Base-by-base conservation (phyloP, 2,888 invertebrate species). In the Pharmacophagus antenor region DNA sequence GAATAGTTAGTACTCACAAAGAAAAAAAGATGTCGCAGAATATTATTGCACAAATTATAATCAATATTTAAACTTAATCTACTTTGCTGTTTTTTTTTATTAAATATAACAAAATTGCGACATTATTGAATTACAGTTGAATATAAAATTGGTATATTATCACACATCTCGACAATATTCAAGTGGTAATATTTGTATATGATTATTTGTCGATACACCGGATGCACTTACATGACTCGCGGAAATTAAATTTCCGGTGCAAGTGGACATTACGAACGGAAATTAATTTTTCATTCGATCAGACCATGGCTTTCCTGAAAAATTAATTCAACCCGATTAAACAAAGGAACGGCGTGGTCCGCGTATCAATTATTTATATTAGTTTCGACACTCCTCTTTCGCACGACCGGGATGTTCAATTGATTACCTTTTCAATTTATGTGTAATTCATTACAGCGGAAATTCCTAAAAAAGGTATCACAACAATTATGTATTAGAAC, bases 211-310 rank as follows among this genome's bases (percentile, higher is more conserved):
- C 21, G 48, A 27, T n/a, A 53, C 20, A 23, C 52, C 27, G 47
- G 52, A 58, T 52, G 54, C 54, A 44, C 44, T 55, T 49, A 44
- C 51, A 44, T 44, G 44, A 55, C 42, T 44, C 44, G 50, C 50
- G 52, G 18, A 53, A 57, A 57, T 61, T 57, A 51, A 56, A 54
- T 57, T 53, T 53, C 27, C 49, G 37, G 22, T 49, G 15, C 27
- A 23, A 49, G 44, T 44, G 42, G 27, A 49, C 50, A 58, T 53
- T 51, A 46, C 48, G 8, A 55, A 50, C 57, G 54, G 57, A 62
- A 62, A 58, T 62, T 54, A 62, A 50, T 55, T 50, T 49, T 27
- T 44, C 47, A 50, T 53, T 62, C 46, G 46, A 41, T 51, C 46
- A 47, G 22, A 31, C 50, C 50, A 49, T 42, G 17, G 41, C 31